phyloP scores from a whole-genome alignment of 2,888 invertebrate species.

The Aproaerema taeniolella region DNA sequence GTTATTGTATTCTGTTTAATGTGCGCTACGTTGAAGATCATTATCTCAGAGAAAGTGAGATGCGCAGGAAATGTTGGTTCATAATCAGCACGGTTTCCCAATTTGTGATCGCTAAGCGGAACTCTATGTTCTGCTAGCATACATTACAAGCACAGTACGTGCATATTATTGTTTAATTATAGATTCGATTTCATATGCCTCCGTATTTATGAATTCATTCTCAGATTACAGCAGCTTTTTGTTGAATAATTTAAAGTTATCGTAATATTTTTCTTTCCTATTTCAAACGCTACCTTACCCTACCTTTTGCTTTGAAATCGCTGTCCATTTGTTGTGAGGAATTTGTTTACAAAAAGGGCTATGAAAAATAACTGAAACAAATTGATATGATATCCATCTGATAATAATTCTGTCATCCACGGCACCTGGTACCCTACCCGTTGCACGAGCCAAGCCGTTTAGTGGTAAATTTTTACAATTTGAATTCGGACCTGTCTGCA shows the following conservation, averaged over 20 bases:
- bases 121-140: slow-evolving; percentile 12
- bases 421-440: too few species aligned
- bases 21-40: slow-evolving; percentile 15
- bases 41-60: slow-evolving; percentile 35
- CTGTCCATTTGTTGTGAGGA: too few species aligned
- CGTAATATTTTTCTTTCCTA: too few species aligned
- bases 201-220: too few species aligned
- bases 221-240: too few species aligned
- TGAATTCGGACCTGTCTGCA: slow-evolving; percentile 1
- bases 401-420: too few species aligned
- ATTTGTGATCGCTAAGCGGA: slow-evolving; percentile 27
- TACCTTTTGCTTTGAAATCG: too few species aligned
- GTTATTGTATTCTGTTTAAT: slow-evolving; percentile 10
- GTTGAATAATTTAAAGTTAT: too few species aligned
- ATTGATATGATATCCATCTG: too few species aligned
- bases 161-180: slow-evolving; percentile 18
- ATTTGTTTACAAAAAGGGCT: too few species aligned
- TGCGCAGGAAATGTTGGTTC: slow-evolving; percentile 29
- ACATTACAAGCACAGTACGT: slow-evolving; percentile 2
- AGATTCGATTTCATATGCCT: slow-evolving; percentile 12
- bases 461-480: slow-evolving; percentile 7
- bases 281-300: slow-evolving; percentile 1
- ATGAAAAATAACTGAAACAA: too few species aligned
- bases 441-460: background rate
- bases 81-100: slow-evolving; percentile 31